phyloP scores from a whole-genome alignment of 2,113 vertebrate genomes.

The Oncorhynchus clarkii region DNA sequence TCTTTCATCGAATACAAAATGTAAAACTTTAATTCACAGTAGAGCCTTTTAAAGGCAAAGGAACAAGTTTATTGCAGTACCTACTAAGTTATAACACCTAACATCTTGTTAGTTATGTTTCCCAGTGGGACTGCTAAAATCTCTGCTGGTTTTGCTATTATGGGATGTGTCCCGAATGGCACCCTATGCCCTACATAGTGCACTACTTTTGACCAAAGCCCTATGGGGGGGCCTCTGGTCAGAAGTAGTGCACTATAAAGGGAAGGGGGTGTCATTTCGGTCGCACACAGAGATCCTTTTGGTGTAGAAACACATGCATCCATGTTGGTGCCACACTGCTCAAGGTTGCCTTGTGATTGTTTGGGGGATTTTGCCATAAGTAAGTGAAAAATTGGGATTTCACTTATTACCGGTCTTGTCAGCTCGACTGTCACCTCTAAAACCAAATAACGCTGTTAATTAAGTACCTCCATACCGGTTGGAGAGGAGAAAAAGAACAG shows the following conservation, averaged over 20 bases:
- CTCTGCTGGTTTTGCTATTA: slow-evolving; percentile 35
- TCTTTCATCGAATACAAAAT: slow-evolving; percentile 58
- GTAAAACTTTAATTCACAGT: slow-evolving; percentile 70
- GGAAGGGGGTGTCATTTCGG: too few relatives aligned
- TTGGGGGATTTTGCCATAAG: slow-evolving; percentile 68
- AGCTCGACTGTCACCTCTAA: slow-evolving; percentile 47
- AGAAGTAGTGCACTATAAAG: too few relatives aligned
- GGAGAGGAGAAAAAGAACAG: slow-evolving; percentile 12
- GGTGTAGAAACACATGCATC: slow-evolving; percentile 68
- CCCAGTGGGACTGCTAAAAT: slow-evolving; percentile 39
- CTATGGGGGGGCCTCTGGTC: too few relatives aligned
- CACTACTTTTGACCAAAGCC: too few relatives aligned
- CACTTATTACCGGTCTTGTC: slow-evolving; percentile 46
- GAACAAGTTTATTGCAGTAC: slow-evolving; percentile 60
- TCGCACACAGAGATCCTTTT: slow-evolving; percentile 15
- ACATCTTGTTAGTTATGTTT: slow-evolving; percentile 41
- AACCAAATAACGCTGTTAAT: slow-evolving; percentile 51
- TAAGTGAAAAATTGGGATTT: slow-evolving; percentile 66
- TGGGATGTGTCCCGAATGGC: too few relatives aligned
- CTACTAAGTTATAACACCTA: slow-evolving; percentile 48
- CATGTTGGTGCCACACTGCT: slow-evolving; percentile 63
- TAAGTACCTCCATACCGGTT: slow-evolving; percentile 46
- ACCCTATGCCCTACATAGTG: too few relatives aligned
- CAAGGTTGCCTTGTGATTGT: slow-evolving; percentile 69
- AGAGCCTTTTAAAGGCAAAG: slow-evolving; percentile 70